A percentile compares a stretch with the other conserved stretches of the same genome.
phyloP scores from a whole-genome alignment of 2,113 vertebrate genomes.

The Hiodon alosoides region DNA sequence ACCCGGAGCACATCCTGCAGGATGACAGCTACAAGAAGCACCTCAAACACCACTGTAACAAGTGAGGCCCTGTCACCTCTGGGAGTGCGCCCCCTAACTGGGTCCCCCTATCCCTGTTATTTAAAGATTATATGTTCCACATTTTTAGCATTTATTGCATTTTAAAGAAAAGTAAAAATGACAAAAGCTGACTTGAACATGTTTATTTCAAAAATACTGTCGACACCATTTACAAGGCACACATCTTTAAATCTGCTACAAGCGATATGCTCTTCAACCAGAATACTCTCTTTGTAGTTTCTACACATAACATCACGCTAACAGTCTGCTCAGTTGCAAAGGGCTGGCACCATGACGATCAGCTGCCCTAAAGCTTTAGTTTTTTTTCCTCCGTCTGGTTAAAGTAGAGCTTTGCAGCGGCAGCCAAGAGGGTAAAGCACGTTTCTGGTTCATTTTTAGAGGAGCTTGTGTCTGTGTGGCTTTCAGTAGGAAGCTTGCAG shows the following conservation, averaged over 20 bases:
- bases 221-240: too few species aligned
- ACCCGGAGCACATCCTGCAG: slow-evolving; percentile 93
- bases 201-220: too few species aligned
- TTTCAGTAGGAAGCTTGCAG: slow-evolving; percentile 32
- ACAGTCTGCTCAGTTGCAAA: too few species aligned
- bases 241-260: too few species aligned
- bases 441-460: slow-evolving; percentile 28
- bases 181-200: too few species aligned
- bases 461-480: slow-evolving; percentile 24
- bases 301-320: too few species aligned
- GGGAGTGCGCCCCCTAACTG: neutral
- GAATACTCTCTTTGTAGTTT: too few species aligned
- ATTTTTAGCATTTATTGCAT: too few species aligned
- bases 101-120: neutral
- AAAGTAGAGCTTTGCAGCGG: neutral
- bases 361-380: too few species aligned
- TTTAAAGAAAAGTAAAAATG: too few species aligned
- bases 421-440: slow-evolving; percentile 21
- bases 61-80: slow-evolving; percentile 64
- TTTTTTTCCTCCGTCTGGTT: neutral
- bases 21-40: slow-evolving; percentile 98
- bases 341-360: too few species aligned
- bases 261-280: too few species aligned
- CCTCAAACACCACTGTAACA: slow-evolving; percentile 97
- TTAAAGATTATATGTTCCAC: neutral